Percentiles rank a stretch among this genome's conserved stretches.
Evolutionary conservation across 2,888 invertebrate species (phyloP).

Genomic region (Dysmachus trigonus): DNA sequence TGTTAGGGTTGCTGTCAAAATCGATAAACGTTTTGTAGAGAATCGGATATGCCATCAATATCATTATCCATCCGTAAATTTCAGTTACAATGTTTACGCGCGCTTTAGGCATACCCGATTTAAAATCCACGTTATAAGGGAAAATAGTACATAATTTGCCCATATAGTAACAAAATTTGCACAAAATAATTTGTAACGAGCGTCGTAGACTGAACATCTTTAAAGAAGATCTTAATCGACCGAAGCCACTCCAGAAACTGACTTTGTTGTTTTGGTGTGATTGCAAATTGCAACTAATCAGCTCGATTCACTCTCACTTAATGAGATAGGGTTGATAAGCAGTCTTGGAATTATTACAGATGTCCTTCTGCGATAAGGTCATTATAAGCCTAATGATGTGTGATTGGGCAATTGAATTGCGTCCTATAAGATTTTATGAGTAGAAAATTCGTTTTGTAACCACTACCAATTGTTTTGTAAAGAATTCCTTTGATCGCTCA

Average conservation of each 20-base stretch:
- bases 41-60: not conserved
- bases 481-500: not conserved
- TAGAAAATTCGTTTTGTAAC: not conserved
- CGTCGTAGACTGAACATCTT: not conserved
- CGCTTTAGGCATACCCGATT: not conserved
- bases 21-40: not conserved
- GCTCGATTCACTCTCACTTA: no score
- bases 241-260: not conserved
- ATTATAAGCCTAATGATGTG: not conserved
- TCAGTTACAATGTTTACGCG: not conserved
- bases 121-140: not conserved
- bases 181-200: not conserved
- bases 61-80: no score
- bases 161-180: not conserved
- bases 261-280: no score
- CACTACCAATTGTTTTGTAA: not conserved
- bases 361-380: no score
- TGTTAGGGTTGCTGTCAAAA: not conserved
- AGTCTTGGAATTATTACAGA: no score
- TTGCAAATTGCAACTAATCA: not conserved
- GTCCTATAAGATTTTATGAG: no score
- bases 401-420: not conserved
- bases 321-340: no score
- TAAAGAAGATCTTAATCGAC: not conserved
- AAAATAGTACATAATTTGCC: not conserved